Conservation (phyloP, 2,797 vertebrate genomes). For the Caiman crocodilus region DNA sequence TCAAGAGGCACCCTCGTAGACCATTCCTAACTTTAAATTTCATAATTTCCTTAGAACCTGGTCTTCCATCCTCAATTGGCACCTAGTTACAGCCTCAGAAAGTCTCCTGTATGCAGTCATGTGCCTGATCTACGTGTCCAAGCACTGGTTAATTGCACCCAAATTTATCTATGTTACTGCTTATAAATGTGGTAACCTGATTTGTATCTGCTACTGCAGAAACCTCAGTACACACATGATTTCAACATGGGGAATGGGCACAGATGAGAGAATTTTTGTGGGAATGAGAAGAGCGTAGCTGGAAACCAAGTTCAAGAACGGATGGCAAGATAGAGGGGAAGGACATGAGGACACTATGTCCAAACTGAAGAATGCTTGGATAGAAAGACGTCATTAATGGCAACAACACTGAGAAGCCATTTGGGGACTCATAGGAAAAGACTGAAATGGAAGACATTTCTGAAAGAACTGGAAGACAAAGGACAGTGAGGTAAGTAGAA, state of each 20-base stretch:
- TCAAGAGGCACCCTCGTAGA: too few species aligned
- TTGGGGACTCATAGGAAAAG: not conserved
- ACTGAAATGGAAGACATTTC: not conserved
- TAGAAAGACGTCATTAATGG: not conserved
- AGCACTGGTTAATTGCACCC: not conserved
- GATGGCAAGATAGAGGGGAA: not conserved
- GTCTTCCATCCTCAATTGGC: not conserved
- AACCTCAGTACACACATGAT: not conserved
- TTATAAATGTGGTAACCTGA: too few species aligned
- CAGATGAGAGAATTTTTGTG: not conserved
- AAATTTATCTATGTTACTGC: not conserved
- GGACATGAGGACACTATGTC: not conserved
- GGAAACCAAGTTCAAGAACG: not conserved
- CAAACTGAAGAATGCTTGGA: not conserved
- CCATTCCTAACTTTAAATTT: not conserved
- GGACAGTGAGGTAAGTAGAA: not conserved
- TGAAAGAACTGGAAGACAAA: not conserved
- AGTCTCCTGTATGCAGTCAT: not conserved
- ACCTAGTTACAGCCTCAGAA: not conserved
- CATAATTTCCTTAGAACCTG: not conserved
- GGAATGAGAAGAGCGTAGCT: not conserved
- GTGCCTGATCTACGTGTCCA: not conserved
- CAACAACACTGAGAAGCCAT: not conserved
- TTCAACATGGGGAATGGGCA: not conserved
- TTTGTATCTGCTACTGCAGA: not conserved